phyloP scores from a whole-genome alignment of 2,797 vertebrate species.

The Xenopus petersii region DNA sequence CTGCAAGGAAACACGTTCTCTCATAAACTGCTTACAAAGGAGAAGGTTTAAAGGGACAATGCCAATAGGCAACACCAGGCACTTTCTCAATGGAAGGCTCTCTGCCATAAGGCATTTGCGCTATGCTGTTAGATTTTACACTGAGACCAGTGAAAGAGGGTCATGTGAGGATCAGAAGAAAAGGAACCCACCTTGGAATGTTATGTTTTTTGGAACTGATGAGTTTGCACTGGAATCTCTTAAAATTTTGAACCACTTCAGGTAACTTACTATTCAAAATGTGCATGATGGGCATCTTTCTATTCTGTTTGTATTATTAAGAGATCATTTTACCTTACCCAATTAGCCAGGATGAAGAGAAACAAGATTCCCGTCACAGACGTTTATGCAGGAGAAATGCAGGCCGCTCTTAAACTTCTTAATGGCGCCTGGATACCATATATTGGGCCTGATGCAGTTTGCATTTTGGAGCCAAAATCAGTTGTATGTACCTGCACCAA shows the following conservation, averaged over 20 bases:
- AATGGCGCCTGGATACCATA: too few species aligned
- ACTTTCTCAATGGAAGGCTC: background rate
- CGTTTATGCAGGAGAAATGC: too few species aligned
- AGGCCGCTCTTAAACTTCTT: too few species aligned
- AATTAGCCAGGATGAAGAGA: too few species aligned
- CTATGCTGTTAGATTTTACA: background rate
- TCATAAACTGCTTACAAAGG: background rate
- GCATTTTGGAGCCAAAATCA: too few species aligned
- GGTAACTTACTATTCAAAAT: conserved; percentile 58
- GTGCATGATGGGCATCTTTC: background rate
- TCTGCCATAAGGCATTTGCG: background rate
- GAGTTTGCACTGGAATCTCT: conserved; percentile 78
- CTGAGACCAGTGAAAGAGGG: background rate
- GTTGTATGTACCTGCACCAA: too few species aligned
- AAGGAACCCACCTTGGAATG: conserved; percentile 74
- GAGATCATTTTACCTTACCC: background rate
- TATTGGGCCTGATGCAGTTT: too few species aligned
- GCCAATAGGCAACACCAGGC: background rate
- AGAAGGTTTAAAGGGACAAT: background rate
- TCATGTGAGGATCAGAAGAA: background rate
- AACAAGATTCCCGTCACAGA: too few species aligned
- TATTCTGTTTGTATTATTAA: background rate
- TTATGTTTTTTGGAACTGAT: conserved; percentile 89
- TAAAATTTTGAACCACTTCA: conserved; percentile 67
- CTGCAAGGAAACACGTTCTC: background rate